Percentiles rank a stretch among this genome's conserved stretches.
phyloP scores from a whole-genome alignment of 2,113 vertebrate species.

The Rafetus swinhoei region DNA sequence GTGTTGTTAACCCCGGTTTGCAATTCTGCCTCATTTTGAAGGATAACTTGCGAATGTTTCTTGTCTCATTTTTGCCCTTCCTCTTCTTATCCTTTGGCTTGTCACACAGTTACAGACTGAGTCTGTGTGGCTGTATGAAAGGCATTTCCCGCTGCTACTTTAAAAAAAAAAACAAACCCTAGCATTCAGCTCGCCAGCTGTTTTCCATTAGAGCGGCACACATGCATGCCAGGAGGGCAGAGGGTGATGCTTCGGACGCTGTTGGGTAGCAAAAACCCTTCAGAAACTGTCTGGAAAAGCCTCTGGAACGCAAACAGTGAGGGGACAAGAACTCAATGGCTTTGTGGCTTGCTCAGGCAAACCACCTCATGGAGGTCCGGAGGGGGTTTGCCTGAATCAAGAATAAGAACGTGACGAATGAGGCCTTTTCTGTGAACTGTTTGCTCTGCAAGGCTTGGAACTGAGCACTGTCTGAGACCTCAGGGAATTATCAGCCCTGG shows the following conservation, averaged over 20 bases:
- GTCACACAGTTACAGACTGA: slow-evolving; percentile 70
- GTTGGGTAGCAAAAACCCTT: slow-evolving; percentile 40
- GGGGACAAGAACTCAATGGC: neutral
- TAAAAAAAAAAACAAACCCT: slow-evolving; percentile 4
- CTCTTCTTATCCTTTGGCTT: slow-evolving; percentile 68
- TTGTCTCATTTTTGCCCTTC: slow-evolving; percentile 55
- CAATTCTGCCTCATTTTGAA: neutral
- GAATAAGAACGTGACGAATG: neutral
- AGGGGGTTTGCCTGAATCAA: neutral
- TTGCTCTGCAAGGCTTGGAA: neutral
- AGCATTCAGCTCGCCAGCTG: slow-evolving; percentile 67
- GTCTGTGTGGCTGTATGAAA: slow-evolving; percentile 74
- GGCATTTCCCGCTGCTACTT: slow-evolving; percentile 74
- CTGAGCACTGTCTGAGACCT: slow-evolving; percentile 4
- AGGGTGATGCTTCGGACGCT: slow-evolving; percentile 28
- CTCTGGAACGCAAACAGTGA: slow-evolving; percentile 15
- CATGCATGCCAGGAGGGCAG: slow-evolving; percentile 46
- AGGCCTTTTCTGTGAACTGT: neutral
- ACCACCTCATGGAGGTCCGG: neutral
- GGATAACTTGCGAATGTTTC: slow-evolving; percentile 15
- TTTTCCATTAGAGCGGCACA: slow-evolving; percentile 71
- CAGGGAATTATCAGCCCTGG: neutral
- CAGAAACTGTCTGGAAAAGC: slow-evolving; percentile 41
- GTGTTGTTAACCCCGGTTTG: neutral
- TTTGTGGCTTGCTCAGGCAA: neutral